These are phyloP conservation scores for Acanthopleura granulata DNA, from an alignment of 2,888 invertebrate species.

Conservation along the genomic window DNA sequence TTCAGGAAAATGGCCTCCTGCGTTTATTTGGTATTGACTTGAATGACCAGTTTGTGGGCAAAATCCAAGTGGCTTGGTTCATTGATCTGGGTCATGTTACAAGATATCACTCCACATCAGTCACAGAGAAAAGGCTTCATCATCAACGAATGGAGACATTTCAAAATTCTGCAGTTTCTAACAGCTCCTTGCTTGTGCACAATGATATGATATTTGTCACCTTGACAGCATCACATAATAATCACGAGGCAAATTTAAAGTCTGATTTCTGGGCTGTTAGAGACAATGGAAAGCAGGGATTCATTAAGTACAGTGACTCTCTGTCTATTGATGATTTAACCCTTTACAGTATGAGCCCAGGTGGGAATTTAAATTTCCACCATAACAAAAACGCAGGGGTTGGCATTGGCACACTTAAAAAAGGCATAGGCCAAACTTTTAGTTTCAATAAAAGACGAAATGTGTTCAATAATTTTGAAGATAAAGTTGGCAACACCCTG, in stretches of 20 bases:
- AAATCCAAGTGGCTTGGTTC: background rate
- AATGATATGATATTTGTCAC: background rate
- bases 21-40: slow-evolving; percentile 3
- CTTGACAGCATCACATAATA: background rate
- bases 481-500: background rate
- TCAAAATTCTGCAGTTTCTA: background rate
- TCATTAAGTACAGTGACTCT: background rate
- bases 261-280: slow-evolving; percentile 5
- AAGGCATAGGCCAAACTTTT: background rate
- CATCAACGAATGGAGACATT: too few relatives aligned
- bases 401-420: background rate
- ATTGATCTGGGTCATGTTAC: background rate
- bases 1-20: background rate
- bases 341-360: too few relatives aligned
- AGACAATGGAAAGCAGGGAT: background rate
- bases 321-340: background rate
- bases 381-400: background rate
- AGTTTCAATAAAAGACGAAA: background rate
- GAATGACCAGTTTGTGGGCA: background rate
- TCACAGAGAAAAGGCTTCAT: background rate
- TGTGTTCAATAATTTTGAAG: background rate
- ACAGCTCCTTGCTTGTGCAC: background rate
- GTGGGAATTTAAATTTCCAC: background rate
- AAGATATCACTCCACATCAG: too few relatives aligned
- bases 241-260: background rate